Percentiles rank a stretch among this genome's conserved stretches.
phyloP scores from a whole-genome alignment of 2,888 invertebrate genomes.

The Cordilura impudica region DNA sequence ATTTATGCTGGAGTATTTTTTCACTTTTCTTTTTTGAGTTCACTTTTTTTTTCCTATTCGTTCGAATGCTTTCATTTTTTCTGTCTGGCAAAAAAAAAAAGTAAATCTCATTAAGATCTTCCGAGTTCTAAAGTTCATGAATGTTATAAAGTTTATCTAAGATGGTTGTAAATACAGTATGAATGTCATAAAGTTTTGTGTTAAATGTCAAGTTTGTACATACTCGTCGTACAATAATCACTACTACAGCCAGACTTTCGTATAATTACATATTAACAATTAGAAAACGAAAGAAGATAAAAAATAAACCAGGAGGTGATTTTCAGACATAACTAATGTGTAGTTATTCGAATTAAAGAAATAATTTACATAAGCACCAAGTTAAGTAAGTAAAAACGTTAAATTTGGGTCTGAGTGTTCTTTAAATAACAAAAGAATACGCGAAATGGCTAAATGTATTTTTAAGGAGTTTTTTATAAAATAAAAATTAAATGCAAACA shows the following conservation, averaged over 20 bases:
- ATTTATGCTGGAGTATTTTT: not conserved
- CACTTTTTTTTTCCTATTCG: not conserved
- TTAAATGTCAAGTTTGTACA: constrained; percentile 45
- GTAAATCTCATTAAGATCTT: constrained; percentile 51
- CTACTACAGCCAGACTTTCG: not conserved
- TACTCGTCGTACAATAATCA: not conserved
- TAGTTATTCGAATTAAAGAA: constrained; percentile 8
- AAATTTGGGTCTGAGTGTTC: too few relatives aligned
- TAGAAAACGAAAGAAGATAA: not conserved
- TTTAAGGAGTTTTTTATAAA: too few relatives aligned
- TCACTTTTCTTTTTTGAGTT: constrained; percentile 12
- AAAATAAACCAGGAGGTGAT: not conserved
- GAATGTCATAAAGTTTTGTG: constrained; percentile 50
- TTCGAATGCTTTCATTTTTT: constrained; percentile 7
- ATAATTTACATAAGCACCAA: not conserved
- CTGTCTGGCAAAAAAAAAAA: constrained; percentile 6
- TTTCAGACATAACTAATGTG: constrained; percentile 16
- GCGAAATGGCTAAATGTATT: too few relatives aligned
- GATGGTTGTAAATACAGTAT: constrained; percentile 45
- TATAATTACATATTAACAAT: not conserved
- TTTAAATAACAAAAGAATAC: too few relatives aligned
- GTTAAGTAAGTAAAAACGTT: not conserved
- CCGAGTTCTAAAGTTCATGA: constrained; percentile 47
- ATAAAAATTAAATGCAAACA: too few relatives aligned
- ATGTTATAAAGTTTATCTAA: constrained; percentile 47